A percentile compares a stretch with the other conserved stretches of the same genome.
Conservation (phyloP, 2,888 invertebrate species). For the Volucella bombylans region DNA sequence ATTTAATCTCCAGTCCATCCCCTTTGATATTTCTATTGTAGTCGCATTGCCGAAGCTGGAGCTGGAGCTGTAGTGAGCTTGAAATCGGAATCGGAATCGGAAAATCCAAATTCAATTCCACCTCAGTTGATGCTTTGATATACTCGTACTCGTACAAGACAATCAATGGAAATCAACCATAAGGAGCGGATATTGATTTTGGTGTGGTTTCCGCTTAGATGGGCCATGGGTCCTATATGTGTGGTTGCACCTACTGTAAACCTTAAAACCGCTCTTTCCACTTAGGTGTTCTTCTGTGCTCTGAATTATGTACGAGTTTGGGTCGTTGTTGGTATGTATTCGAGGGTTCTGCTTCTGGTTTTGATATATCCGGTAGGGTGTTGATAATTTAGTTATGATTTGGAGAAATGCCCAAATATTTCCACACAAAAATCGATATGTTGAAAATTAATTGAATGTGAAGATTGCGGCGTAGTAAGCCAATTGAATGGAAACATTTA, state of each 20-base stretch:
- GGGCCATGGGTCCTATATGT: not conserved
- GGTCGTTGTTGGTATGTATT: not conserved
- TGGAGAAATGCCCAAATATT: not conserved
- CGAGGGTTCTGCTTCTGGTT: slow-evolving; percentile 26
- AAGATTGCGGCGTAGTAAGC: too few species aligned
- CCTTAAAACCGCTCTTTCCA: slow-evolving; percentile 11
- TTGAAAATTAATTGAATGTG: too few species aligned
- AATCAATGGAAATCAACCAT: slow-evolving; percentile 63
- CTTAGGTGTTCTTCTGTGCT: slow-evolving; percentile 5
- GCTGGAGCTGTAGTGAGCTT: too few species aligned
- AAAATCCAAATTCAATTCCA: slow-evolving; percentile 57
- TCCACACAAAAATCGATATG: too few species aligned
- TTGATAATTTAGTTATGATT: slow-evolving; percentile 35
- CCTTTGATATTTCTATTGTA: slow-evolving; percentile 26
- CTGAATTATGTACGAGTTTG: not conserved
- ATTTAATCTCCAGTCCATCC: not conserved
- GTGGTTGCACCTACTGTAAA: not conserved
- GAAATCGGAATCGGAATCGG: not conserved
- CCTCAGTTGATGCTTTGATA: slow-evolving; percentile 52
- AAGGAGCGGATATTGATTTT: slow-evolving; percentile 66
- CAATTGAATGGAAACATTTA: too few species aligned
- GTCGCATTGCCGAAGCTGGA: slow-evolving; percentile 9
- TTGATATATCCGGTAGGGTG: slow-evolving; percentile 31
- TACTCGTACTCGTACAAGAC: slow-evolving; percentile 7
- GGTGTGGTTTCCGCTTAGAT: slow-evolving; percentile 36